Percentiles rank a stretch among this genome's conserved stretches.
Conservation (phyloP, 1,140 invertebrate genomes). For the Phymastichus coffea region DNA sequence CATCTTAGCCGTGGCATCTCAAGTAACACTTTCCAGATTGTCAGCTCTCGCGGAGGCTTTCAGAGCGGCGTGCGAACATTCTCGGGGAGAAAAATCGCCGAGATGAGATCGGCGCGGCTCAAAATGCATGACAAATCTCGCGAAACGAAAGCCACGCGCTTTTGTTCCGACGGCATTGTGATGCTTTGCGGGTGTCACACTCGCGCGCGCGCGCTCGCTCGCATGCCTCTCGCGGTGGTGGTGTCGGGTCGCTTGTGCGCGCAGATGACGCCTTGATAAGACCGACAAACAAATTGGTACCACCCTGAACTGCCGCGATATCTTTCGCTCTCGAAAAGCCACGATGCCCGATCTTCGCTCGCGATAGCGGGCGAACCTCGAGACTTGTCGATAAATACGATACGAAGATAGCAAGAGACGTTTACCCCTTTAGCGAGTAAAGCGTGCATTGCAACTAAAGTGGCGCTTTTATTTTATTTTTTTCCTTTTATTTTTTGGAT, state of each 20-base stretch:
- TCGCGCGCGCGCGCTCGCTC: slow-evolving; percentile 36
- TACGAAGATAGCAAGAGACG: too few species aligned
- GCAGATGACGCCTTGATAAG: slow-evolving; percentile 50
- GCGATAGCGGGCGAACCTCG: too few species aligned
- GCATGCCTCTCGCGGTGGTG: too few species aligned
- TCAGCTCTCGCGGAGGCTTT: too few species aligned
- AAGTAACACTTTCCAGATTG: too few species aligned
- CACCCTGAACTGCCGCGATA: slow-evolving; percentile 47
- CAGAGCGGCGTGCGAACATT: too few species aligned
- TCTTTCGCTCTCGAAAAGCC: slow-evolving; percentile 40
- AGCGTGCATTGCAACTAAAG: too few species aligned
- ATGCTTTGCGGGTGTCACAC: slow-evolving; percentile 47
- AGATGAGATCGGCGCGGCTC: slow-evolving; percentile 47
- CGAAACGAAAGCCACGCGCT: slow-evolving; percentile 39
- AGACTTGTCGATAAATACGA: slow-evolving; percentile 45
- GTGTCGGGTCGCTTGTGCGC: slow-evolving; percentile 45
- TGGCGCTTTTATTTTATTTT: too few species aligned
- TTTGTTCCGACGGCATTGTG: slow-evolving; percentile 50
- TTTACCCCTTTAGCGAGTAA: too few species aligned
- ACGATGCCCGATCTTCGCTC: slow-evolving; percentile 31
- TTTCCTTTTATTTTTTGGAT: too few species aligned
- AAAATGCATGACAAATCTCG: slow-evolving; percentile 49
- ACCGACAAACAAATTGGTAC: slow-evolving; percentile 50
- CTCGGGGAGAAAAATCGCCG: slow-evolving; percentile 46
- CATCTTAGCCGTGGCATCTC: too few species aligned